Conservation (phyloP, 2,888 invertebrate species). For the Pandemis corylana region DNA sequence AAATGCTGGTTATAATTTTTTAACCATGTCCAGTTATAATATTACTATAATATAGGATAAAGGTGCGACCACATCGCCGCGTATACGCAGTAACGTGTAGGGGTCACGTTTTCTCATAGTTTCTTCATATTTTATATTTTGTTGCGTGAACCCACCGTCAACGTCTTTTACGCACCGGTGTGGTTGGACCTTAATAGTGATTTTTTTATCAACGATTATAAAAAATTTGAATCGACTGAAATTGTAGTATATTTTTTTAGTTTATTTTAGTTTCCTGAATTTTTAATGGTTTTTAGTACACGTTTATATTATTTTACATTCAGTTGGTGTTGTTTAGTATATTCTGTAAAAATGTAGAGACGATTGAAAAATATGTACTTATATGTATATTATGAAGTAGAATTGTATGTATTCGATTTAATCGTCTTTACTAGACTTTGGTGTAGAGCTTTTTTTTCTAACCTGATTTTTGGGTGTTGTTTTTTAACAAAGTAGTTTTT, state of each 20-base stretch:
- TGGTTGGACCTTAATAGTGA: too few species aligned
- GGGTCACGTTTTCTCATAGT: too few species aligned
- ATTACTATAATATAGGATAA: too few species aligned
- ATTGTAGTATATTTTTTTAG: background rate
- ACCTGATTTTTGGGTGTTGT: conserved; percentile 30
- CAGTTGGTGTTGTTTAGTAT: conserved; percentile 26
- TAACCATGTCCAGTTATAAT: background rate
- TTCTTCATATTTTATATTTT: too few species aligned
- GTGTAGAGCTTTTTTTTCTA: conserved; percentile 16
- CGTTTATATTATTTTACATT: background rate
- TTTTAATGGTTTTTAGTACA: conserved; percentile 12
- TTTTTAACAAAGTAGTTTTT: conserved; percentile 13
- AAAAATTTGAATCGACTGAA: conserved; percentile 11
- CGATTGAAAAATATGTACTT: conserved; percentile 3
- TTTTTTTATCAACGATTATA: too few species aligned
- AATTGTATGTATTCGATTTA: conserved; percentile 1
- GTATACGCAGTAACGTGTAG: too few species aligned
- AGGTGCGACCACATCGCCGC: too few species aligned
- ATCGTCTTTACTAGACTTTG: conserved; percentile 21
- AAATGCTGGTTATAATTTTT: background rate
- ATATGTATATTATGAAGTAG: background rate
- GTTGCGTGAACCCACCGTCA: too few species aligned
- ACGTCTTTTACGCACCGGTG: too few species aligned
- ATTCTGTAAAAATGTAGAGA: conserved; percentile 1
- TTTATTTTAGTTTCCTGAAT: conserved; percentile 1